Evolutionary conservation across 2,888 invertebrate species (phyloP).

Genomic region (Andrena camellia): DNA sequence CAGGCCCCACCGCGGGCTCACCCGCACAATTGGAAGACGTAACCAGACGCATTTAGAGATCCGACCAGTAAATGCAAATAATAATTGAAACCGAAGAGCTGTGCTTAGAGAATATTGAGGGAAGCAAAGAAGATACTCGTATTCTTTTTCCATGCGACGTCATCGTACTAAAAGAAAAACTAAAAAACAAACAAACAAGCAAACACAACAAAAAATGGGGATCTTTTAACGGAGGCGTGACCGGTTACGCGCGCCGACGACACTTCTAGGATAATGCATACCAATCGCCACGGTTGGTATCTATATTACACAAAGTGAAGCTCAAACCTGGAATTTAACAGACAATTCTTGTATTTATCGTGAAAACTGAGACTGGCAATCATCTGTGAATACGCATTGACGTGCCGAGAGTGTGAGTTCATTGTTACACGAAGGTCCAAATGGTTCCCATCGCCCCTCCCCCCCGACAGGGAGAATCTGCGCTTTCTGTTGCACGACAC

Average conservation of each 20-base stretch:
- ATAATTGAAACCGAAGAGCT: conserved; percentile 60
- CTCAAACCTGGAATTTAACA: conserved; percentile 57
- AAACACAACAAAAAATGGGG: background rate
- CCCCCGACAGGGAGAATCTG: conserved; percentile 21
- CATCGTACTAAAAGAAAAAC: conserved; percentile 34
- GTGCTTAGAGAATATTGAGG: conserved; percentile 52
- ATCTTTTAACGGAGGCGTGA: conserved; percentile 25
- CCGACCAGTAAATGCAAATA: conserved; percentile 62
- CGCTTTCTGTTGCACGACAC: conserved; percentile 39
- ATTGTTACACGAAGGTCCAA: conserved; percentile 59
- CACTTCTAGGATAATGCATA: conserved; percentile 51
- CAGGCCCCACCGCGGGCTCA: conserved; percentile 83
- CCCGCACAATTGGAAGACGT: conserved; percentile 88
- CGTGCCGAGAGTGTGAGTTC: conserved; percentile 61
- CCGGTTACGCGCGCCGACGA: conserved; percentile 30
- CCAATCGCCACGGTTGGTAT: conserved; percentile 52
- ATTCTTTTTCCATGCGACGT: conserved; percentile 48
- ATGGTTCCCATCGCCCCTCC: conserved; percentile 43
- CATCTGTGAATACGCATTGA: conserved; percentile 67
- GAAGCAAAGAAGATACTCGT: conserved; percentile 39
- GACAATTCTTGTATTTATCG: conserved; percentile 59
- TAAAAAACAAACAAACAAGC: too few relatives aligned
- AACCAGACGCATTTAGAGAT: conserved; percentile 83
- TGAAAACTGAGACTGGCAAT: conserved; percentile 41
- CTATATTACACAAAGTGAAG: conserved; percentile 61